Evolutionary conservation across 2,113 vertebrate species (phyloP).

Genomic region (Phycodurus eques): DNA sequence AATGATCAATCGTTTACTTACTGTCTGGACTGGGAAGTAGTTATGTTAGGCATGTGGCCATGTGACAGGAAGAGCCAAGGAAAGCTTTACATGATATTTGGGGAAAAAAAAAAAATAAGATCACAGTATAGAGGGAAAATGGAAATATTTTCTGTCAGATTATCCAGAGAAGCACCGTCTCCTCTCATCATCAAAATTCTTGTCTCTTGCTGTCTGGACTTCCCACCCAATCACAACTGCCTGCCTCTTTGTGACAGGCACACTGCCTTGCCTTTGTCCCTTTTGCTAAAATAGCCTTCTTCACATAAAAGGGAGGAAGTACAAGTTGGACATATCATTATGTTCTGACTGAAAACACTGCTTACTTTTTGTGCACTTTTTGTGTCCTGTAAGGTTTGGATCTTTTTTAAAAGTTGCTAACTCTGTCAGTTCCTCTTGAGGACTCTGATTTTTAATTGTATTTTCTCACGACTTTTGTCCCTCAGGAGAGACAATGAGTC

Average conservation of each 20-base stretch:
- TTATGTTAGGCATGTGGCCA: not conserved
- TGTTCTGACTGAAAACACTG: conserved; percentile 21
- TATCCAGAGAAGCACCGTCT: conserved; percentile 30
- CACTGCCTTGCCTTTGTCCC: conserved; percentile 32
- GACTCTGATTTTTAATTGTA: conserved; percentile 42
- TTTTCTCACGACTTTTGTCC: conserved; percentile 23
- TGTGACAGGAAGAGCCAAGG: conserved; percentile 4
- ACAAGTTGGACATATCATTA: conserved; percentile 46
- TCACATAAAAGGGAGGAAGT: conserved; percentile 30
- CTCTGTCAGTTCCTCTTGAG: conserved; percentile 27
- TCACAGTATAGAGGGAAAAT: conserved; percentile 15
- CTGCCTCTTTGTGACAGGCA: conserved; percentile 45
- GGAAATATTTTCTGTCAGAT: conserved; percentile 6
- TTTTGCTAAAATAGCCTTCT: conserved; percentile 28
- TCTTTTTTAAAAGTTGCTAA: conserved; percentile 34
- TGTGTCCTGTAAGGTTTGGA: conserved; percentile 43
- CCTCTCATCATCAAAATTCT: conserved; percentile 53
- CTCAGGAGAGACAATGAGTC: conserved; percentile 26
- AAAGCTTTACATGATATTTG: conserved; percentile 19
- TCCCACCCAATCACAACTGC: conserved; percentile 35
- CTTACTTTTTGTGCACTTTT: conserved; percentile 34
- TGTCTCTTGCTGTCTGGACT: conserved; percentile 16
- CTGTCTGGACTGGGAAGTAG: conserved; percentile 5
- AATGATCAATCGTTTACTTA: conserved; percentile 5
- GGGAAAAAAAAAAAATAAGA: conserved; percentile 2